Conservation (phyloP, 2,113 vertebrate genomes). For the Upupa epops region DNA sequence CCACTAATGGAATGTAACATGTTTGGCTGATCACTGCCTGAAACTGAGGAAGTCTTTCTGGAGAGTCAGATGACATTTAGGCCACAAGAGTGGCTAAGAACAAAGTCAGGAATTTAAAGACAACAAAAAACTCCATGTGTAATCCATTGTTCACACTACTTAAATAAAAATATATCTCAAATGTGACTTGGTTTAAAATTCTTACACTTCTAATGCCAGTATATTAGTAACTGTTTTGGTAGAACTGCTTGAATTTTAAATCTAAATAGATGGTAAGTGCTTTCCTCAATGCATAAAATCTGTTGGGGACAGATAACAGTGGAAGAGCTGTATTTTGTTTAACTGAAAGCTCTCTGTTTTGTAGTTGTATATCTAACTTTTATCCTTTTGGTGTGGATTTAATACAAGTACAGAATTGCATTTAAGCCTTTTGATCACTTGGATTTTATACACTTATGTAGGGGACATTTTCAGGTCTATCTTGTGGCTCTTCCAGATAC, state of each 20-base stretch:
- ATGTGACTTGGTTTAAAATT: background rate
- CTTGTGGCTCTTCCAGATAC: background rate
- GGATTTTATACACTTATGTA: background rate
- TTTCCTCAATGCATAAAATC: background rate
- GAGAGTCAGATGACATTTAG: background rate
- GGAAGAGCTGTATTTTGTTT: background rate
- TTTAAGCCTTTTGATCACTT: background rate
- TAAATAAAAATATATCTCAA: background rate
- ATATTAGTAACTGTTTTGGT: background rate
- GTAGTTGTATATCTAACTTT: background rate
- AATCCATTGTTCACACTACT: background rate
- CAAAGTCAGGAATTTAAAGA: background rate
- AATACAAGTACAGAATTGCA: background rate
- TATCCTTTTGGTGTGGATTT: background rate
- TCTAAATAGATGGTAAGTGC: background rate
- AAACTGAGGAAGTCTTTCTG: background rate
- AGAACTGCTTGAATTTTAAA: background rate
- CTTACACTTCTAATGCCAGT: background rate
- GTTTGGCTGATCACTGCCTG: background rate
- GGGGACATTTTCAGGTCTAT: background rate
- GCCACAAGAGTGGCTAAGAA: background rate
- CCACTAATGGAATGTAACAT: background rate
- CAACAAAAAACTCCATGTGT: fast-evolving
- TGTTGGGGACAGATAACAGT: background rate
- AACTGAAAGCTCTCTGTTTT: background rate